Evolutionary conservation across 2,113 vertebrate species (phyloP), one percentile per base, ranked within the genome.

Genomic region (Tautogolabrus adspersus): DNA sequence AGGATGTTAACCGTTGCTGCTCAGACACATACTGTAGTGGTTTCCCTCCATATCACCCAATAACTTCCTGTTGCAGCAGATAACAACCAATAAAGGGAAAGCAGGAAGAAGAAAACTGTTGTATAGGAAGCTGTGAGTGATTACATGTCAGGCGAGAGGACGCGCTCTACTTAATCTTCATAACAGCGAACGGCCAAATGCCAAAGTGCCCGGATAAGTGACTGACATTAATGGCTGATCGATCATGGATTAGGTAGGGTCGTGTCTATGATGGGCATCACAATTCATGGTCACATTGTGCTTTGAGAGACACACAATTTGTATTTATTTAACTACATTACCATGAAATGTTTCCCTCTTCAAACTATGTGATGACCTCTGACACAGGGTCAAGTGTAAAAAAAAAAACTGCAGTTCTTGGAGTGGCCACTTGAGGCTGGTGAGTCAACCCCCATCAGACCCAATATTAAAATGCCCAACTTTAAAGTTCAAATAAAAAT

Each of bases 31-130:
- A 69, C 37, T 54, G 18, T 65, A 64, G 55, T 40, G 37, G 69
- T 66, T 69, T 60, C 77, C 40, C 30, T 34, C 77, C 49, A 42
- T 83, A 76, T 73, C 38, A 7, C 34, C 40, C 5, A 26, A 21
- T 52, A 40, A 85, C 81, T 78, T 90, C 85, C 88, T 86, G 77
- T 68, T 34, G 11, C 62, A 83, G 68, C 86, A 78, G 73, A 82
- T 71, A 83, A 62, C 68, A 73, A 60, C 79, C 81, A 88, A 77
- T 89, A 74, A 80, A 47, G 30, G 58, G 23, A 68, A 38, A 73
- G 68, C 90, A 91, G 88, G 89, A 93, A 89, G 82, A 47, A 21
- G 83, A 72, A 60, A 79, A 81, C 62, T 84, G 81, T 58, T 73
- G 79, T 56, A 49, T 61, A 87, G 88, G 86, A 87, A 77, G 82